Conservation (phyloP, 2,888 invertebrate species). For the Gryllus longicercus region DNA sequence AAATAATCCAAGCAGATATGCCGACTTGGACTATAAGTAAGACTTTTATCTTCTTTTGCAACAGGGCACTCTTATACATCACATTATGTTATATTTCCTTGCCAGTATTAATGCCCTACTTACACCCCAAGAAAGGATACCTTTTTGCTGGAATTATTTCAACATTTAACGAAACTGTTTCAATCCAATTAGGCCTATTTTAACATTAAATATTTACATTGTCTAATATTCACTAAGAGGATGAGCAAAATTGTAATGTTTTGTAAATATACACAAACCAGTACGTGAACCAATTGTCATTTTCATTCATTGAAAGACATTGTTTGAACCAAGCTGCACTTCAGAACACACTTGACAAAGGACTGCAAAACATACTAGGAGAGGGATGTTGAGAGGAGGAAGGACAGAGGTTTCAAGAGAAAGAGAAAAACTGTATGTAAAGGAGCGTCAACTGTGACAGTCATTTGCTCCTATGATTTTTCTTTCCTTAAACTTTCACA, state of each 20-base stretch:
- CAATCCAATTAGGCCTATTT: slow-evolving; percentile 8
- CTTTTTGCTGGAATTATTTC: background rate
- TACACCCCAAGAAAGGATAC: background rate
- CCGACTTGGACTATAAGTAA: background rate
- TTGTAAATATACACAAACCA: slow-evolving; percentile 17
- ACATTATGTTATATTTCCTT: too few species aligned
- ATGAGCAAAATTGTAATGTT: slow-evolving; percentile 17
- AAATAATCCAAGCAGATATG: background rate
- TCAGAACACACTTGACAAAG: slow-evolving; percentile 10
- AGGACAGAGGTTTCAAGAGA: background rate
- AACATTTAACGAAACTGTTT: slow-evolving; percentile 2
- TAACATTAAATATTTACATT: slow-evolving; percentile 17
- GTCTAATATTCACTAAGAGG: background rate
- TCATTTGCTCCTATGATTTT: background rate
- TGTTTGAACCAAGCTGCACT: slow-evolving; percentile 17
- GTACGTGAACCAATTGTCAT: slow-evolving; percentile 4
- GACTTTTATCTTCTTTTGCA: background rate
- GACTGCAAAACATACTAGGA: slow-evolving; percentile 7
- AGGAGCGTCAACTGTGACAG: background rate
- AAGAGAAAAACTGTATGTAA: background rate
- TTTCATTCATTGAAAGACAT: slow-evolving; percentile 17
- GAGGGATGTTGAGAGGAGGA: background rate
- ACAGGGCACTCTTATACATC: background rate
- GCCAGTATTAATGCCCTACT: background rate
- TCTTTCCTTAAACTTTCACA: background rate